Conservation (phyloP, 2,888 invertebrate species). For the Eristalis pertinax region DNA sequence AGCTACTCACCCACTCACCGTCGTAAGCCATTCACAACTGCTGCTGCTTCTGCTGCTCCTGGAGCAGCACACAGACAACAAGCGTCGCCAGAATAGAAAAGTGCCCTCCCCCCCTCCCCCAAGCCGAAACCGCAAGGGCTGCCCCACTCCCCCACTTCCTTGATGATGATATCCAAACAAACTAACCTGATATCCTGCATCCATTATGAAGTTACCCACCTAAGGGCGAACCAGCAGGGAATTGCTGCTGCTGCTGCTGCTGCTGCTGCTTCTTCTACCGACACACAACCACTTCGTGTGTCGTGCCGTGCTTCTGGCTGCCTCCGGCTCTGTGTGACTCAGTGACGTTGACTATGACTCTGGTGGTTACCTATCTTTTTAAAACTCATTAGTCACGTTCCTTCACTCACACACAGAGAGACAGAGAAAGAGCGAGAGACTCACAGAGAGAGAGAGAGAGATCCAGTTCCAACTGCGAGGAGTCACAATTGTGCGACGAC, state of each 20-base stretch:
- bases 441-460: not conserved
- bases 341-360: not conserved
- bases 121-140: constrained; percentile 18
- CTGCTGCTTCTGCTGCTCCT: not conserved
- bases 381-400: constrained; percentile 71
- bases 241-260: constrained; percentile 8
- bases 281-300: too few relatives aligned
- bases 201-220: constrained; percentile 55
- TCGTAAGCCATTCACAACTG: not conserved
- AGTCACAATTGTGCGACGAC: constrained; percentile 16
- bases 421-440: constrained; percentile 2
- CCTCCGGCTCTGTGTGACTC: constrained; percentile 14
- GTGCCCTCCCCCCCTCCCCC: not conserved
- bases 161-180: constrained; percentile 51
- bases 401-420: not conserved
- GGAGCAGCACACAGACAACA: not conserved
- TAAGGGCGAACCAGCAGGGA: constrained; percentile 13
- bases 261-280: constrained; percentile 9
- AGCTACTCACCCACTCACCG: constrained; percentile 3
- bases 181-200: constrained; percentile 51
- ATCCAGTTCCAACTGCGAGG: not conserved
- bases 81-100: constrained; percentile 17
- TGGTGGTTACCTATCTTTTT: constrained; percentile 45
- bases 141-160: not conserved
- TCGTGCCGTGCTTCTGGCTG: constrained; percentile 13